phyloP scores from a whole-genome alignment of 2,797 vertebrate species.

The Cynopterus sphinx region DNA sequence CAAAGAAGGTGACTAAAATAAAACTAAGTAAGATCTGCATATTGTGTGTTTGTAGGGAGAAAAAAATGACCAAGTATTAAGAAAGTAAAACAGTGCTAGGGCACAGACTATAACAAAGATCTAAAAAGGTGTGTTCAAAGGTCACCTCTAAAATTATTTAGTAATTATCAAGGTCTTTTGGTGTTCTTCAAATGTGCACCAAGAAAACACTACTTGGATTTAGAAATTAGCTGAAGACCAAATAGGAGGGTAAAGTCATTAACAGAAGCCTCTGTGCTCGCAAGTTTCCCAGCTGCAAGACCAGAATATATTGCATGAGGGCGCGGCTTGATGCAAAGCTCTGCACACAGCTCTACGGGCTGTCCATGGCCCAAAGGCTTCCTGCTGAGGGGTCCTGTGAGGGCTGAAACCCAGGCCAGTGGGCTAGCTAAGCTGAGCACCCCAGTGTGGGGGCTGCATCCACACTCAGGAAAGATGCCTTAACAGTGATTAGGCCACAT shows the following conservation, averaged over 20 bases:
- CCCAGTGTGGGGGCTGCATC: fast-evolving
- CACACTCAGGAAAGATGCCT: neutral
- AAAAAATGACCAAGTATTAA: neutral
- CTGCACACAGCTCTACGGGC: neutral
- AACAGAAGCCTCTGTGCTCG: neutral
- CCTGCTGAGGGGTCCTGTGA: neutral
- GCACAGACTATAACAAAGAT: neutral
- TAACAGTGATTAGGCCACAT: neutral
- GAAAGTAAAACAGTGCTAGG: neutral
- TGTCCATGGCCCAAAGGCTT: neutral
- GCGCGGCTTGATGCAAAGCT: neutral
- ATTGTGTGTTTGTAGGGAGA: neutral
- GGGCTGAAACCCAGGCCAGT: neutral
- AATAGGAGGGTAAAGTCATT: neutral
- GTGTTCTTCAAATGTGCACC: neutral
- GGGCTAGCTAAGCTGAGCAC: neutral
- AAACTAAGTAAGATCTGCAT: neutral
- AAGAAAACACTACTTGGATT: neutral
- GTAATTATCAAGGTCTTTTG: neutral
- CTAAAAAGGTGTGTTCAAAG: neutral
- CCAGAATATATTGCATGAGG: neutral
- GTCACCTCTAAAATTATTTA: neutral
- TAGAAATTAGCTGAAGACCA: neutral
- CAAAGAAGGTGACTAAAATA: neutral
- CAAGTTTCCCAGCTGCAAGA: neutral